phyloP scores from a whole-genome alignment of 2,888 invertebrate species.

The Myopa tessellatipennis region DNA sequence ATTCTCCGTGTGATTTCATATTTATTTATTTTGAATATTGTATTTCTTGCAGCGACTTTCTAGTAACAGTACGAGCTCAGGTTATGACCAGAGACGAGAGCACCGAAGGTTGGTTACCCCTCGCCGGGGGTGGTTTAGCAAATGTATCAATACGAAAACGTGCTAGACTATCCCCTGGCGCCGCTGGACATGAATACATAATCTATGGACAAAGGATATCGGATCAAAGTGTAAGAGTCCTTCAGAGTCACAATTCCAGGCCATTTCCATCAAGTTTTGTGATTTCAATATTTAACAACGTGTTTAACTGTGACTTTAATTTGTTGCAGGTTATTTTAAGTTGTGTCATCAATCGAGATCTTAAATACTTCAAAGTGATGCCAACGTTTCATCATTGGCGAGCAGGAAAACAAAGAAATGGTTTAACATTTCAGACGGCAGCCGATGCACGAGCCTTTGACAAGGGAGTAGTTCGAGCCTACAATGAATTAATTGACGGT shows the following conservation, averaged over 20 bases:
- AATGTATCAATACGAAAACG: conserved; percentile 91
- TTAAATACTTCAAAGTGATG: conserved; percentile 97
- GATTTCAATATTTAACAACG: not conserved
- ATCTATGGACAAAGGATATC: conserved; percentile 93
- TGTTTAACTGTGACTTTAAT: conserved; percentile 37
- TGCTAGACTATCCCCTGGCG: conserved; percentile 70
- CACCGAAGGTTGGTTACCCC: conserved; percentile 94
- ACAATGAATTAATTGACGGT: conserved; percentile 93
- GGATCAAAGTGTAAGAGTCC: conserved; percentile 84
- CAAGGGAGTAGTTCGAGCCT: conserved; percentile 88
- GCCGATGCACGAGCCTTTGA: conserved; percentile 95
- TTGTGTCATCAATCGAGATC: conserved; percentile 94
- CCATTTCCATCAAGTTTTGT: not conserved
- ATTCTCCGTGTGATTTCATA: no score
- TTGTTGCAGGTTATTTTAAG: conserved; percentile 84
- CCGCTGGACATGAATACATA: conserved; percentile 84
- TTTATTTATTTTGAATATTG: no score
- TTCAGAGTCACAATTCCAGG: not conserved
- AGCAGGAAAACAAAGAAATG: conserved; percentile 94
- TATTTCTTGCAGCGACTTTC: conserved; percentile 78
- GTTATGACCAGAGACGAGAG: conserved; percentile 99
- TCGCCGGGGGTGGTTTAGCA: conserved; percentile 93
- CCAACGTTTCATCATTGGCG: conserved; percentile 99
- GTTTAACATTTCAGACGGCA: conserved; percentile 94
- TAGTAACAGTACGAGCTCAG: conserved; percentile 98